These are phyloP conservation scores for Orthonevra nobilis DNA, from an alignment of 2,888 invertebrate genomes.

Conservation along the genomic window DNA sequence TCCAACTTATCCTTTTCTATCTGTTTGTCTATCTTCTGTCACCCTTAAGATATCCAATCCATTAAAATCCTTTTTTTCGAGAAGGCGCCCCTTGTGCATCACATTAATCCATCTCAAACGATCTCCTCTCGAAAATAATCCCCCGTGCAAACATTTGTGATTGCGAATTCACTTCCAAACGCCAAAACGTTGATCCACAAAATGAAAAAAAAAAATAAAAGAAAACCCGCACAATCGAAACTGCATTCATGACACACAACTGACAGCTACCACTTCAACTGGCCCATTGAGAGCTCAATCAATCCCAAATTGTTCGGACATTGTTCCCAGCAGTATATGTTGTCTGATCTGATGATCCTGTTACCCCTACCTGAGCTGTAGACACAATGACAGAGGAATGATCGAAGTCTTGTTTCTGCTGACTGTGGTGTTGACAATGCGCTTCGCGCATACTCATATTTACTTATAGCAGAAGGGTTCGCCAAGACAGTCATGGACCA, in stretches of 20 bases:
- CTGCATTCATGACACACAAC: conserved; percentile 62
- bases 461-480: conserved; percentile 45
- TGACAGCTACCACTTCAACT: conserved; percentile 69
- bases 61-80: conserved; percentile 33
- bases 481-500: neutral
- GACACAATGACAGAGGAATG: conserved; percentile 38
- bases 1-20: conserved; percentile 29
- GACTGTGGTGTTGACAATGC: conserved; percentile 55
- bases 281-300: conserved; percentile 67
- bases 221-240: neutral
- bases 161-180: neutral
- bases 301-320: conserved; percentile 69
- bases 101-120: neutral
- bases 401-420: conserved; percentile 46
- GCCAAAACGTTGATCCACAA: conserved; percentile 5
- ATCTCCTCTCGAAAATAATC: too few relatives aligned
- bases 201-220: neutral
- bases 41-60: conserved; percentile 21
- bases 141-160: conserved; percentile 14
- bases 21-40: conserved; percentile 34
- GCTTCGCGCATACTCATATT: conserved; percentile 25
- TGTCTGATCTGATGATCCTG: conserved; percentile 29
- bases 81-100: conserved; percentile 36
- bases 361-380: conserved; percentile 37
- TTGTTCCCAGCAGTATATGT: conserved; percentile 46